Conservation (phyloP, 2,113 vertebrate species). For the Ameiurus melas region DNA sequence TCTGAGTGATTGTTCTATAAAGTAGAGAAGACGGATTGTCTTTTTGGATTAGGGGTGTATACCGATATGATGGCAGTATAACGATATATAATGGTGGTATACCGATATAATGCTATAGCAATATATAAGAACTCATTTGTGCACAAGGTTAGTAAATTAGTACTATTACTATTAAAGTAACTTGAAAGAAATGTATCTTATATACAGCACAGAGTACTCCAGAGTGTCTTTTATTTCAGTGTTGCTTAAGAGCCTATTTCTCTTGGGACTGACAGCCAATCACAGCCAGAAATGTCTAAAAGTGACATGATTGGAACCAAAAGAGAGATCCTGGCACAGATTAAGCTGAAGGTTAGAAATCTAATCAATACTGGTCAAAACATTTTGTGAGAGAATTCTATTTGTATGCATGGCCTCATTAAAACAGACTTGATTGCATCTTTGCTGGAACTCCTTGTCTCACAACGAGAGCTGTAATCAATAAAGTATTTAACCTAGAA, state of each 20-base stretch:
- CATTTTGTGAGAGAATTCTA: conserved; percentile 56
- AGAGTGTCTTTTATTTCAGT: not conserved
- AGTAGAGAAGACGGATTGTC: conserved; percentile 26
- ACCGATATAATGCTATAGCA: not conserved
- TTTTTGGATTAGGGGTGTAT: conserved; percentile 16
- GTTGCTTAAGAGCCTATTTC: conserved; percentile 16
- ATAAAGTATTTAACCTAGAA: conserved; percentile 63
- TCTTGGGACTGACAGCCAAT: conserved; percentile 37
- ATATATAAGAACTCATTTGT: not conserved
- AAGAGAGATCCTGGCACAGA: conserved; percentile 56
- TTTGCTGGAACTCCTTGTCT: conserved; percentile 49
- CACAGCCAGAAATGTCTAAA: conserved; percentile 42
- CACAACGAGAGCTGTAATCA: conserved; percentile 64
- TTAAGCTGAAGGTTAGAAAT: conserved; percentile 58
- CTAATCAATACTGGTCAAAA: conserved; percentile 64
- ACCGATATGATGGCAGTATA: not conserved
- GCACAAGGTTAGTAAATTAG: not conserved
- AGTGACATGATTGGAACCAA: conserved; percentile 45
- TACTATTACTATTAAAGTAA: not conserved
- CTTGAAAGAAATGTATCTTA: not conserved
- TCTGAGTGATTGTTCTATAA: conserved; percentile 32
- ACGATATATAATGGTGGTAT: not conserved
- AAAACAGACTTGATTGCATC: conserved; percentile 68
- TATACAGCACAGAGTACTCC: not conserved
- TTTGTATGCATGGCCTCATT: conserved; percentile 68